Percentiles rank a stretch among this genome's conserved stretches.
These are phyloP conservation scores for Tragelaphus strepsiceros DNA, from an alignment of 2,113 vertebrate species.

Conservation along the genomic window DNA sequence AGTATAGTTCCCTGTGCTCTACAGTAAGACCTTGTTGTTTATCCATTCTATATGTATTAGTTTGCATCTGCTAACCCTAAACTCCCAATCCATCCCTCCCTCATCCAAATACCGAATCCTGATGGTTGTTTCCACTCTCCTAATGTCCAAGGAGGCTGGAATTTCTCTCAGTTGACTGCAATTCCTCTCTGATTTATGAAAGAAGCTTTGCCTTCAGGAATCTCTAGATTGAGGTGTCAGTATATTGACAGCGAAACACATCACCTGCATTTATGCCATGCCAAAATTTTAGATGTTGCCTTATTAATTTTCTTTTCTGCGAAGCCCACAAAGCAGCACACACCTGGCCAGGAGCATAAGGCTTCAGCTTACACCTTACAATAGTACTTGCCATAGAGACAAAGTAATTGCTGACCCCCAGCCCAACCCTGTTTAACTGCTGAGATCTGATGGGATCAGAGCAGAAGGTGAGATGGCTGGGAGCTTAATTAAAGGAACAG, in stretches of 20 bases:
- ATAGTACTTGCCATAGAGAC: neutral
- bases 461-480: constrained; percentile 29
- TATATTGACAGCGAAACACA: neutral
- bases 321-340: neutral
- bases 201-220: neutral
- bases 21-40: neutral
- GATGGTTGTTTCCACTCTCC: neutral
- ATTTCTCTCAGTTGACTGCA: neutral
- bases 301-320: neutral
- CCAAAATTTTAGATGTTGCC: neutral
- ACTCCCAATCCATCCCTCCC: neutral
- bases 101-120: neutral
- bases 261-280: neutral
- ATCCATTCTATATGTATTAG: neutral
- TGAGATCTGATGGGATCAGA: constrained; percentile 39
- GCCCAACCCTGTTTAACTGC: neutral
- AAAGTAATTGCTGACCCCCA: neutral
- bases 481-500: constrained; percentile 61
- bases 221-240: neutral
- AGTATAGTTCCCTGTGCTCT: neutral
- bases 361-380: neutral
- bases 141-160: neutral
- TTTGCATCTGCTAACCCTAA: neutral
- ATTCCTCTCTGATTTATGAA: neutral
- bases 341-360: neutral